Evolutionary conservation across 2,797 vertebrate genomes (phyloP).

Genomic region (Galago senegalensis): DNA sequence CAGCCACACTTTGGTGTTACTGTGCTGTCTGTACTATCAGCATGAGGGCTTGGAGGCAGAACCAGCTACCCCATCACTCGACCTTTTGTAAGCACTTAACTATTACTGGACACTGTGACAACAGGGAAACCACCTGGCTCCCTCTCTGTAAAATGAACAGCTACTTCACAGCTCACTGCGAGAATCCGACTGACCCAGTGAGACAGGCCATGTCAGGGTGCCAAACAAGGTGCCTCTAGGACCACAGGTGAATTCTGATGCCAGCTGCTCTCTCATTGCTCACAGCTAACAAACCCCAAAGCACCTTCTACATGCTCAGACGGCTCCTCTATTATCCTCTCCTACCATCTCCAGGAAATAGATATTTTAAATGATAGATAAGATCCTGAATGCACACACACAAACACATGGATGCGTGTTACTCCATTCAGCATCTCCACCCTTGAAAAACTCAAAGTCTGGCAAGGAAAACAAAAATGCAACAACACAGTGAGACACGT

Average conservation of each 20-base stretch:
- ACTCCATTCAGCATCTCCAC: neutral
- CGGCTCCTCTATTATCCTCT: neutral
- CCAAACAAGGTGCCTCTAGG: neutral
- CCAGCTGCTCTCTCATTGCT: neutral
- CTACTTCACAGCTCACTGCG: neutral
- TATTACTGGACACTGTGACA: neutral
- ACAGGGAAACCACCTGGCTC: neutral
- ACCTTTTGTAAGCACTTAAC: neutral
- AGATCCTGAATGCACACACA: neutral
- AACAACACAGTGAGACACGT: neutral
- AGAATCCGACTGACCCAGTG: neutral
- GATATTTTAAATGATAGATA: neutral
- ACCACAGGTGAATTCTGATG: neutral
- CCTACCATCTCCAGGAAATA: neutral
- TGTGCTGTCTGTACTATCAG: neutral
- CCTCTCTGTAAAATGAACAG: neutral
- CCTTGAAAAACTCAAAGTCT: neutral
- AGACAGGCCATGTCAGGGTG: neutral
- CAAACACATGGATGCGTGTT: no score
- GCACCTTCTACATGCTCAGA: neutral
- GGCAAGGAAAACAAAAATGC: slow-evolving; percentile 12
- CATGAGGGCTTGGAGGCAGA: fast-evolving
- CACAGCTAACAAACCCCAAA: neutral
- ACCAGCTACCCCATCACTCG: neutral
- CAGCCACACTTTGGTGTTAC: no score